Percentiles rank a stretch among this genome's conserved stretches.
These are phyloP conservation scores for Brachyhypopomus gauderio DNA, from an alignment of 2,113 vertebrate genomes.

Conservation along the genomic window DNA sequence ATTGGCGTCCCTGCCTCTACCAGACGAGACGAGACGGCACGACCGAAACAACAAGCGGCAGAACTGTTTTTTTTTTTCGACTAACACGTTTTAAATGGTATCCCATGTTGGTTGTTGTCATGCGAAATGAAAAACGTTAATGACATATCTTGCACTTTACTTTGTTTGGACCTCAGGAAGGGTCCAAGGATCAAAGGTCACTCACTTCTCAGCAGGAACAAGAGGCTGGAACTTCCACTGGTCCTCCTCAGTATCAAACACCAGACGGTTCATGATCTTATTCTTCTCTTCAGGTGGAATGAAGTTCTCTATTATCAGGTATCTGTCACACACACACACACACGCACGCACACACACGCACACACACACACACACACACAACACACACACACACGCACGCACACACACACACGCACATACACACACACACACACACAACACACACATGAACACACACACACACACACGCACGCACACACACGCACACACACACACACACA, in stretches of 20 bases:
- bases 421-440: slow-evolving; percentile 12
- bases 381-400: too few species aligned
- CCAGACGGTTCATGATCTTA: slow-evolving; percentile 96
- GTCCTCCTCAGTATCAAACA: slow-evolving; percentile 91
- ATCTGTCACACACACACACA: slow-evolving; percentile 72
- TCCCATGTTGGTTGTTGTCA: too few species aligned
- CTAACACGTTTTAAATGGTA: too few species aligned
- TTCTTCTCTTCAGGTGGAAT: slow-evolving; percentile 98
- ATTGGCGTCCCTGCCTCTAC: too few species aligned
- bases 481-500: slow-evolving; percentile 11
- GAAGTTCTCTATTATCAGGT: slow-evolving; percentile 98
- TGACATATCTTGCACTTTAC: too few species aligned
- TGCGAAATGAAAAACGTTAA: too few species aligned
- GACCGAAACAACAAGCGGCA: too few species aligned
- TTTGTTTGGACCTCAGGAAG: too few species aligned
- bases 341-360: too few species aligned
- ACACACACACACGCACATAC: too few species aligned
- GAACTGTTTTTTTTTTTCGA: too few species aligned
- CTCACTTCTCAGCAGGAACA: slow-evolving; percentile 84
- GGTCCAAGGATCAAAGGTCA: slow-evolving; percentile 12
- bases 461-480: slow-evolving; percentile 16
- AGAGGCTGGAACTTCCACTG: slow-evolving; percentile 97
- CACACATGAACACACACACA: slow-evolving; percentile 23
- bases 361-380: slow-evolving; percentile 13
- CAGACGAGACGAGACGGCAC: too few species aligned